A percentile compares a stretch with the other conserved stretches of the same genome.
Conservation (phyloP, 2,797 vertebrate species). For the Aphelocoma californica region DNA sequence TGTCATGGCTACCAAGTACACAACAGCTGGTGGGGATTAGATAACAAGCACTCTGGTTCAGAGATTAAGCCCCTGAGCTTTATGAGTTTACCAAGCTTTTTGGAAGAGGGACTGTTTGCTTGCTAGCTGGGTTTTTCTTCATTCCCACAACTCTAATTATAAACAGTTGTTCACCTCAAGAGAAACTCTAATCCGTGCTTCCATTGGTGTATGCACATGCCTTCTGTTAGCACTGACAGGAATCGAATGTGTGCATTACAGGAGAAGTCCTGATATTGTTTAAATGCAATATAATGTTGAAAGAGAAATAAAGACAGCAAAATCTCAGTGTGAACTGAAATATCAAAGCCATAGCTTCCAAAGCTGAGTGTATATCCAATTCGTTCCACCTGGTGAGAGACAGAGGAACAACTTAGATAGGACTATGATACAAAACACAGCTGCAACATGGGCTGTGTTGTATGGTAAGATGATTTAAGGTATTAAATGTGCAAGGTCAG, state of each 20-base stretch:
- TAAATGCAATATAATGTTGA: background rate
- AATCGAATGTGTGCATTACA: background rate
- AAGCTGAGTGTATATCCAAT: background rate
- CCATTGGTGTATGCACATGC: background rate
- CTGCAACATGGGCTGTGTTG: background rate
- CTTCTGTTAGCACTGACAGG: background rate
- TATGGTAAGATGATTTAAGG: background rate
- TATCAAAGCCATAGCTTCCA: background rate
- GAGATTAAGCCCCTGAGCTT: conserved; percentile 62
- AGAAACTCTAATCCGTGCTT: conserved; percentile 22
- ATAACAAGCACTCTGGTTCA: conserved; percentile 60
- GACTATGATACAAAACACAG: background rate
- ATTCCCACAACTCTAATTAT: conserved; percentile 53
- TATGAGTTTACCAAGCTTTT: conserved; percentile 59
- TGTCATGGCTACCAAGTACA: conserved; percentile 64
- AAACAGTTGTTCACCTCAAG: conserved; percentile 55
- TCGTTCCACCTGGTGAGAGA: background rate
- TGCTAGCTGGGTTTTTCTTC: conserved; percentile 34
- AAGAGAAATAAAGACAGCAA: background rate
- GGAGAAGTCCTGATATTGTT: background rate
- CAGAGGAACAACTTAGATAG: background rate
- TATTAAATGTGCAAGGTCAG: background rate
- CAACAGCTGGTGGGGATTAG: conserved; percentile 70
- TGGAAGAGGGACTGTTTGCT: conserved; percentile 42
- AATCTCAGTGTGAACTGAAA: background rate